Base-by-base conservation (phyloP, 1,140 invertebrate genomes). In the Nautilus pompilius region DNA sequence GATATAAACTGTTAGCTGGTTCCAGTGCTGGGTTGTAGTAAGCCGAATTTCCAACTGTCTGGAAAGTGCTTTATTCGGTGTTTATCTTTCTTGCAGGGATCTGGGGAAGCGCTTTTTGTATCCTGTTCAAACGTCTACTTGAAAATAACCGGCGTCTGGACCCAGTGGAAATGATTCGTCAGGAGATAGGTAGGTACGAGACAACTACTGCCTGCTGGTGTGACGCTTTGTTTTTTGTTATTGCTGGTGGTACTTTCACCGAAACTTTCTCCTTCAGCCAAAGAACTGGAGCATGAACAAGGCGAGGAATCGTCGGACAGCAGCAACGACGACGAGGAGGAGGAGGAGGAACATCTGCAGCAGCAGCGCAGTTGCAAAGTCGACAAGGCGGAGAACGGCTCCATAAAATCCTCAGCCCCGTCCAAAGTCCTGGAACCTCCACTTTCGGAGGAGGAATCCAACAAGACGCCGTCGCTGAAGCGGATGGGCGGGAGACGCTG, bases 101-200 rank as follows among this genome's bases (percentile, higher is more conserved):
- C 46, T 86, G 85, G 85, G 85, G 84, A 24, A 85, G 84, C 71
- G 85, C 84, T 0, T 86, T 85, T 68, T 83, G 80, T 54, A 85
- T 85, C 28, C 75, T 85, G 5, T 84, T 85, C 58, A 84, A 83
- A 63, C 68, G 84, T 41, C 68, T 85, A 17, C 63, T 85, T 20
- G 77, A 80, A 3, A 74, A 80, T 51, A 78, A 77, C 61, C 75
- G 79, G 30, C 74, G 74, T 55, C 70, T 79, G 34, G 80, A 81
- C 63, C 75, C 80, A 6, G 77, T 76, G 0, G 80, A 84, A 68
- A 80, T 82, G 73, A 78, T 83, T 59, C 66, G 81, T 56, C 77
- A 78, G 41, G 75, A 79, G 60, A 72, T 81, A 64, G 71, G 77
- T 70, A 71, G 65, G 54, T 58, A 49, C 26, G 10, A 10, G 26